Conservation (phyloP, 2,888 invertebrate species). For the Escarpia spicata region DNA sequence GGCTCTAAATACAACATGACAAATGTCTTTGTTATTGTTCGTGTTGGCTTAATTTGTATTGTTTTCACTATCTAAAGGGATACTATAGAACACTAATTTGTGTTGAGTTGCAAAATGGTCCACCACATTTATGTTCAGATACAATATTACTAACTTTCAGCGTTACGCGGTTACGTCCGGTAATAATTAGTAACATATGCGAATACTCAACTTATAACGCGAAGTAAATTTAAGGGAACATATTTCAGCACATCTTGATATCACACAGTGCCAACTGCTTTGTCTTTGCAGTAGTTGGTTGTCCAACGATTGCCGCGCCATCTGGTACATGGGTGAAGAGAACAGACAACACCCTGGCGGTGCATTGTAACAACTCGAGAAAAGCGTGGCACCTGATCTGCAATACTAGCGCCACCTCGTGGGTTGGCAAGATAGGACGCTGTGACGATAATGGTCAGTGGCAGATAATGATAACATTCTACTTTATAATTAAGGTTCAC, state of each 20-base stretch:
- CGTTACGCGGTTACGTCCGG: not conserved
- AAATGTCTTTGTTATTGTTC: no score
- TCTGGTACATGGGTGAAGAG: slow-evolving; percentile 26
- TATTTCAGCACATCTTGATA: not conserved
- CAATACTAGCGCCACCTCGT: slow-evolving; percentile 18
- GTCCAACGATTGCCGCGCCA: not conserved
- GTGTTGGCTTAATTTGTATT: no score
- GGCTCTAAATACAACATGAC: no score
- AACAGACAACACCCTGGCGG: slow-evolving; percentile 25
- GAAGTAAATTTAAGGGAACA: not conserved
- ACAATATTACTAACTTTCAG: not conserved
- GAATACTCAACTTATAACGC: not conserved
- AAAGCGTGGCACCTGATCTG: slow-evolving; percentile 35
- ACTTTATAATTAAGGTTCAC: no score
- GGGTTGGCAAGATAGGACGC: not conserved
- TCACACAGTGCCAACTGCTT: not conserved
- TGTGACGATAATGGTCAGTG: not conserved
- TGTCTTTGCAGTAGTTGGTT: not conserved
- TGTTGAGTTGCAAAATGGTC: not conserved
- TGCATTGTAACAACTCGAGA: slow-evolving; percentile 30
- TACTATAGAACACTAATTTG: not conserved
- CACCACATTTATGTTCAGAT: not conserved
- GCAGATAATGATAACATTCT: not conserved
- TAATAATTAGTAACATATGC: not conserved
- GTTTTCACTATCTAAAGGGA: not conserved